A percentile compares a stretch with the other conserved stretches of the same genome.
These are phyloP conservation scores for Limnodromus scolopaceus DNA, from an alignment of 2,797 vertebrate genomes.

Conservation along the genomic window DNA sequence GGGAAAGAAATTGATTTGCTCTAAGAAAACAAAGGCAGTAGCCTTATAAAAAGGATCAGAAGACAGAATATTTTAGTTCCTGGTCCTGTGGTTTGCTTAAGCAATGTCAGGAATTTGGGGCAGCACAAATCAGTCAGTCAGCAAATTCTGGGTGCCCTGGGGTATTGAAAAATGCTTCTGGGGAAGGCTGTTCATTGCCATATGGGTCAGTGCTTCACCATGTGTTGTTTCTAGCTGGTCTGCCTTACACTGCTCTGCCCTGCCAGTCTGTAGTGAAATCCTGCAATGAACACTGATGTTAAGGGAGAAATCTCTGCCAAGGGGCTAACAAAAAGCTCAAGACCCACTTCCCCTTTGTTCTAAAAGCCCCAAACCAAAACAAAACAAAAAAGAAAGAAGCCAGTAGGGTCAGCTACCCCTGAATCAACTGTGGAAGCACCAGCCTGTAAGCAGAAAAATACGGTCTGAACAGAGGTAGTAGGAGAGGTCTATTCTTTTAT, in stretches of 20 bases:
- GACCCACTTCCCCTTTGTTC: background rate
- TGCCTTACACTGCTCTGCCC: background rate
- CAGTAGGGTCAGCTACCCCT: background rate
- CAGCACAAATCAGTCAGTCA: conserved; percentile 25
- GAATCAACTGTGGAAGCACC: background rate
- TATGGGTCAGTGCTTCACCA: background rate
- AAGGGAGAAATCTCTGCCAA: background rate
- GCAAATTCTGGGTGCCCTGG: conserved; percentile 20
- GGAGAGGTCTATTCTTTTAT: background rate
- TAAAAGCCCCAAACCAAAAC: background rate
- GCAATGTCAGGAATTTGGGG: conserved; percentile 23
- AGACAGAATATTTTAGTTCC: background rate
- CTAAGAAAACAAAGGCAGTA: background rate
- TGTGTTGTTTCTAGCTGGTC: background rate
- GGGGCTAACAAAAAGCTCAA: background rate
- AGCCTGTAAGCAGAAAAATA: background rate
- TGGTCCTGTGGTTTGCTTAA: conserved; percentile 28
- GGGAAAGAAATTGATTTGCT: background rate
- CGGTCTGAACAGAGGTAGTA: background rate
- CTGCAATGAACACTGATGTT: rapidly evolving
- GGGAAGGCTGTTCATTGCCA: conserved; percentile 9
- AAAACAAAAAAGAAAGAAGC: background rate
- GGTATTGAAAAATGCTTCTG: conserved; percentile 23
- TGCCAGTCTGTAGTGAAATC: background rate
- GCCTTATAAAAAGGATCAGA: background rate